Percentiles rank a stretch among this genome's conserved stretches.
phyloP scores from a whole-genome alignment of 2,888 invertebrate genomes.

The Pterostichus madidus region DNA sequence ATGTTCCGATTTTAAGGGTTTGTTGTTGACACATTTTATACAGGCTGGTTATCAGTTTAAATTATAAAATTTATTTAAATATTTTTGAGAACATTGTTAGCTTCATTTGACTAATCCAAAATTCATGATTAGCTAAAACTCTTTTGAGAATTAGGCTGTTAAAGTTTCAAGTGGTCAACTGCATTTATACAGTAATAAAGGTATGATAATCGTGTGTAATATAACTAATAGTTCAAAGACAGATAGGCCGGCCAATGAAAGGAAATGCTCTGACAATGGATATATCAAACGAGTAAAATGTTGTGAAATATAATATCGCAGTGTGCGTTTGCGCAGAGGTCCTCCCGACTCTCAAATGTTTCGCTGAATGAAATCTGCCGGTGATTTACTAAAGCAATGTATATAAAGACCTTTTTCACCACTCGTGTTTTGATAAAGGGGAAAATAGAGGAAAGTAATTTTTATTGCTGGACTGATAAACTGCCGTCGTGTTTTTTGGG shows the following conservation, averaged over 20 bases:
- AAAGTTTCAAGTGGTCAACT: neutral
- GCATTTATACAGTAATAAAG: constrained; percentile 8
- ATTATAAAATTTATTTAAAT: no score
- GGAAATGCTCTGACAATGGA: constrained; percentile 53
- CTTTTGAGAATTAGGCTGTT: no score
- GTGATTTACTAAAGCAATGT: constrained; percentile 63
- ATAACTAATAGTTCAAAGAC: constrained; percentile 41
- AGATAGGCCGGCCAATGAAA: constrained; percentile 4
- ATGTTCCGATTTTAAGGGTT: no score
- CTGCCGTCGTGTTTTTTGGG: constrained; percentile 8
- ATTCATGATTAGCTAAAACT: no score
- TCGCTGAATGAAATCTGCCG: constrained; percentile 41
- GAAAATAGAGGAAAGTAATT: constrained; percentile 51
- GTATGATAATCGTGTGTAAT: constrained; percentile 34
- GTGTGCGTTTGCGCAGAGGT: constrained; percentile 22
- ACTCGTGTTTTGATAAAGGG: constrained; percentile 49
- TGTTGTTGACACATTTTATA: no score
- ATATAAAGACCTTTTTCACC: constrained; percentile 58
- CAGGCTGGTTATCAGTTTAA: no score
- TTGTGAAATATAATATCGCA: constrained; percentile 60
- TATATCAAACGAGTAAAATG: constrained; percentile 49
- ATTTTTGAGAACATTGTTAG: no score
- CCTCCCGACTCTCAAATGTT: constrained; percentile 10
- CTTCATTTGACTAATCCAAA: no score
- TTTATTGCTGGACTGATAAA: constrained; percentile 32